Conservation (phyloP, 2,113 vertebrate genomes). For the Eonycteris spelaea region DNA sequence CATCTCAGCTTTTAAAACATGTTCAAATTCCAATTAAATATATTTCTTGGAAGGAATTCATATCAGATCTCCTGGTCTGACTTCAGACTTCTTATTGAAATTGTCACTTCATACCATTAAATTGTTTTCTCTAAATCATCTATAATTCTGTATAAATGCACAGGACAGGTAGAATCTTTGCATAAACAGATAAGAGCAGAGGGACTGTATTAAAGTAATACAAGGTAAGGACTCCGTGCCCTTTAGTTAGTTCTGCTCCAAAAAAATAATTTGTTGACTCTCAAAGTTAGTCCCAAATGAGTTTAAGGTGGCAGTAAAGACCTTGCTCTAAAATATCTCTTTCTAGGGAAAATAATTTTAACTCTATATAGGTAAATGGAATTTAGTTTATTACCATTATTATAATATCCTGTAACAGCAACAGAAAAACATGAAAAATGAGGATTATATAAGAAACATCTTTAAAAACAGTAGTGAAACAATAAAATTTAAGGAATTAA, state of each 20-base stretch:
- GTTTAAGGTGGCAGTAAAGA: conserved; percentile 32
- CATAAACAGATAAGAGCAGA: conserved; percentile 53
- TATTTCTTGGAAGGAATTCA: conserved; percentile 72
- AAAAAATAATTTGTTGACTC: conserved; percentile 1
- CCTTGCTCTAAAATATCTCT: conserved; percentile 42
- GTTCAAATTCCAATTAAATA: conserved; percentile 69
- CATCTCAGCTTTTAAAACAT: conserved; percentile 54
- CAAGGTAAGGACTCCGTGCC: conserved; percentile 5
- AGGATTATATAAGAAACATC: neutral
- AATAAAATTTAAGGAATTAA: neutral
- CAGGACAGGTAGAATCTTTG: neutral
- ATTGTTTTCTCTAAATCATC: conserved; percentile 69
- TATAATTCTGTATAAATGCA: conserved; percentile 60
- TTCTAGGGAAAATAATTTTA: conserved; percentile 60
- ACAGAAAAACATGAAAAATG: neutral
- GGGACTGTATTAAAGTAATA: conserved; percentile 36
- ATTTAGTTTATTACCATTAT: neutral
- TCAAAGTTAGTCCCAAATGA: conserved; percentile 44
- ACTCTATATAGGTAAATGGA: neutral
- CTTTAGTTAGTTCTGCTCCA: conserved; percentile 38
- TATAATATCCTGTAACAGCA: neutral
- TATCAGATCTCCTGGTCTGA: conserved; percentile 67
- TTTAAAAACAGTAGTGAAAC: neutral
- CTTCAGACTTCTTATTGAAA: conserved; percentile 72
- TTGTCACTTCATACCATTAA: conserved; percentile 73